A percentile compares a stretch with the other conserved stretches of the same genome.
Conservation (phyloP, 1,140 invertebrate genomes). For the Bombyx mori region DNA sequence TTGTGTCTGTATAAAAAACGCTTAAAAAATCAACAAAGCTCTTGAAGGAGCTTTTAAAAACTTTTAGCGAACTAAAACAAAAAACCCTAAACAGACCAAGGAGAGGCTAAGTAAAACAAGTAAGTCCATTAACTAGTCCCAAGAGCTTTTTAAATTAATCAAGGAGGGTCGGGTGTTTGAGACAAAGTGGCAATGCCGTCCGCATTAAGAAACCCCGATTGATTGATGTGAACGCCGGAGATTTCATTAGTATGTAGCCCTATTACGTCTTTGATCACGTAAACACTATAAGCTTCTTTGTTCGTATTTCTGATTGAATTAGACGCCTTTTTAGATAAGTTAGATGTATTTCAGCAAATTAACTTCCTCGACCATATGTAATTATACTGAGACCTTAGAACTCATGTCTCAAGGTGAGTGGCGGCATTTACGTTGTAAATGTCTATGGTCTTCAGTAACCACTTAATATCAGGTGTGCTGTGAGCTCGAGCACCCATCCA, state of each 20-base stretch:
- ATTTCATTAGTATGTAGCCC: slow-evolving; percentile 22
- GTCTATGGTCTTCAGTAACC: too few species aligned
- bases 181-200: slow-evolving; percentile 13
- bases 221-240: slow-evolving; percentile 20
- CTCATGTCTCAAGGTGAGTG: too few species aligned
- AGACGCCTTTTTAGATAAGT: background rate
- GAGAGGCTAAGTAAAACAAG: too few species aligned
- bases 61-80: too few species aligned
- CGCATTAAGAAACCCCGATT: slow-evolving; percentile 14
- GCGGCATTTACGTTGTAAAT: too few species aligned
- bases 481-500: too few species aligned
- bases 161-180: slow-evolving; percentile 4
- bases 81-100: too few species aligned
- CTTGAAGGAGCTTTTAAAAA: too few species aligned
- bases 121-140: background rate
- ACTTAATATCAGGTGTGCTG: too few species aligned
- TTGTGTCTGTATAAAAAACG: too few species aligned
- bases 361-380: background rate
- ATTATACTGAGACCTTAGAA: too few species aligned
- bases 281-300: slow-evolving; percentile 14
- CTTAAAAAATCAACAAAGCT: too few species aligned
- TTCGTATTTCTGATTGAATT: background rate
- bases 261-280: slow-evolving; percentile 19
- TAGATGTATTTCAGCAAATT: background rate
- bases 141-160: slow-evolving; percentile 11